phyloP scores from a whole-genome alignment of 2,113 vertebrate genomes.

The Prinia subflava region DNA sequence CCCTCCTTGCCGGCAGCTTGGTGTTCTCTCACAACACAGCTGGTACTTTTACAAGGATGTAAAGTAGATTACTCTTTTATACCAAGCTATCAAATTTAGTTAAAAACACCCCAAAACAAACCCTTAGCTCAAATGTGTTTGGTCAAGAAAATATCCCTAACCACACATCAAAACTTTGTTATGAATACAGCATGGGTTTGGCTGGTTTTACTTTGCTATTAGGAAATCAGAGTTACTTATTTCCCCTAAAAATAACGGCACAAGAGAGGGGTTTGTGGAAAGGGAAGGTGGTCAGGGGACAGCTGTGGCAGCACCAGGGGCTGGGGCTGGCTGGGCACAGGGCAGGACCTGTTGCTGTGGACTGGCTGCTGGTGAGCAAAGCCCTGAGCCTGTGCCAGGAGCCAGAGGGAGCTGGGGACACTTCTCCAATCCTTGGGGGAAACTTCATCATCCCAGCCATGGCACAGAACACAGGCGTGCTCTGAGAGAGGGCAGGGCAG shows the following conservation, averaged over 20 bases:
- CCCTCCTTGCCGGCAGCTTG: neutral
- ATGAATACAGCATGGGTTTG: neutral
- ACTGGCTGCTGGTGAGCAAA: neutral
- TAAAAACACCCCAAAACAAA: neutral
- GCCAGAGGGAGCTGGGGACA: neutral
- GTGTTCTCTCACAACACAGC: neutral
- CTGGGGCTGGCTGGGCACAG: neutral
- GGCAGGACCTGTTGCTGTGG: neutral
- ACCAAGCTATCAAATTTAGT: neutral
- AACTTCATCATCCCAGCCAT: fast-evolving
- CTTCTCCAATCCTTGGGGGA: neutral
- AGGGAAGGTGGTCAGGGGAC: neutral
- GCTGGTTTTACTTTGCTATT: neutral
- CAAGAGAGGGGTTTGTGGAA: neutral
- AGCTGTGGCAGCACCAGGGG: no score
- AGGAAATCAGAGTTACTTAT: neutral
- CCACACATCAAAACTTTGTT: neutral
- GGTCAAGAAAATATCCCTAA: neutral
- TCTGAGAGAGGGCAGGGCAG: neutral
- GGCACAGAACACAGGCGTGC: neutral
- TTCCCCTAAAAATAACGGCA: neutral
- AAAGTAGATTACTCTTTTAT: neutral
- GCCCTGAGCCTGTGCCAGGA: neutral
- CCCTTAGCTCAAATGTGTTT: no score
- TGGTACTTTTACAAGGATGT: neutral